These are phyloP conservation scores for Psilopsiagon aymara DNA, from an alignment of 2,113 vertebrate genomes.

Conservation along the genomic window DNA sequence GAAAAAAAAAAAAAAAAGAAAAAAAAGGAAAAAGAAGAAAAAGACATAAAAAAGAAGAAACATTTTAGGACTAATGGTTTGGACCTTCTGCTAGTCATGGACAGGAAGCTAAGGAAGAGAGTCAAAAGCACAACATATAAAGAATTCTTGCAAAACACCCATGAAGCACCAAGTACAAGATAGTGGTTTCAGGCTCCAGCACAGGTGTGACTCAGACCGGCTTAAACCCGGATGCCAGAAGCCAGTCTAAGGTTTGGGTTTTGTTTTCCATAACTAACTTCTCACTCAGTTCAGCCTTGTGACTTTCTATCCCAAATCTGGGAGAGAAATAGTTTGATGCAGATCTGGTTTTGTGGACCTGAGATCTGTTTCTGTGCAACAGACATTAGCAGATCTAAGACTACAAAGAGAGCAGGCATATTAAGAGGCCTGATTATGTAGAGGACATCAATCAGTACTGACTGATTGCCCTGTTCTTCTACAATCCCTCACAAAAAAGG, in stretches of 20 bases:
- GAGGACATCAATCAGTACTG: too few species aligned
- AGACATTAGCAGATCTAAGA: not conserved
- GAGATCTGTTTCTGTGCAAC: not conserved
- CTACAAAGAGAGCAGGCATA: not conserved
- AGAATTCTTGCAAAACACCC: not conserved
- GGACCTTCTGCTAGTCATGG: not conserved
- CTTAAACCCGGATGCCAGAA: not conserved
- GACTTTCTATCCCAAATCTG: not conserved
- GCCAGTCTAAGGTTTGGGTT: not conserved
- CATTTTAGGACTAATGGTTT: not conserved
- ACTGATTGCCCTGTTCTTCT: not conserved
- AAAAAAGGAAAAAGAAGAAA: fast-evolving
- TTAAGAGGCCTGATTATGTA: too few species aligned
- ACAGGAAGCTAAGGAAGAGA: not conserved
- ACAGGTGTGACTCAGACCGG: not conserved
- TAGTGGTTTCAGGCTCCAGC: not conserved
- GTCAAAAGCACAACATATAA: not conserved
- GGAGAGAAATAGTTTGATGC: not conserved
- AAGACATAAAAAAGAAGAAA: fast-evolving
- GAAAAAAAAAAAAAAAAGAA: fast-evolving
- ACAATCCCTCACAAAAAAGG: not conserved
- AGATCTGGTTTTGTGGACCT: not conserved
- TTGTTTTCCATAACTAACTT: not conserved
- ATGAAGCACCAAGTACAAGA: not conserved
- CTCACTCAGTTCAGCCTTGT: not conserved